phyloP scores from a whole-genome alignment of 2,888 invertebrate species.

The Anarsia innoxiella region DNA sequence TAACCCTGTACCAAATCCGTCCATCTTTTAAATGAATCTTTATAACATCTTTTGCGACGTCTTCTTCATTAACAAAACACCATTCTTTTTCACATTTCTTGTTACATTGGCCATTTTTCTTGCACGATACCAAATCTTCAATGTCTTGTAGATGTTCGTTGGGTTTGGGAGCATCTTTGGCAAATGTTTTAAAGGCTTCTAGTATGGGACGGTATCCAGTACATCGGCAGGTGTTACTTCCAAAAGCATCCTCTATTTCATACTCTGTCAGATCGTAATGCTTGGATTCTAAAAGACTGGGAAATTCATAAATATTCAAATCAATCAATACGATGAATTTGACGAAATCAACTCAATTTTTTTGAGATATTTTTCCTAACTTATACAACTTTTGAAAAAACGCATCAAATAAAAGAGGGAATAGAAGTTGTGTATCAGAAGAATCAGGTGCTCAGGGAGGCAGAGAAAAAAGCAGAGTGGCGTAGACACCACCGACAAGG shows the following conservation, averaged over 20 bases:
- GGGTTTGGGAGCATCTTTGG: conserved; percentile 49
- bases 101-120: conserved; percentile 21
- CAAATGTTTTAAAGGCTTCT: conserved; percentile 78
- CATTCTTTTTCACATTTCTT: conserved; percentile 30
- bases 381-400: background rate
- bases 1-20: conserved; percentile 70
- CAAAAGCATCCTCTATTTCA: conserved; percentile 80
- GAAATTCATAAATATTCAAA: too few species aligned
- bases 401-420: too few species aligned
- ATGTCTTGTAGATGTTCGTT: conserved; percentile 27
- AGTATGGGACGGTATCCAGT: conserved; percentile 80
- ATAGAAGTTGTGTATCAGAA: too few species aligned
- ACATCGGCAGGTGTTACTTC: conserved; percentile 84
- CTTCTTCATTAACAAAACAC: conserved; percentile 27
- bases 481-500: too few species aligned
- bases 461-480: too few species aligned
- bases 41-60: conserved; percentile 28
- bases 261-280: conserved; percentile 67
- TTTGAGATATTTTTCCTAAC: too few species aligned
- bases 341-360: too few species aligned
- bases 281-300: conserved; percentile 7
- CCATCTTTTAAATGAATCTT: conserved; percentile 47
- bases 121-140: conserved; percentile 34
- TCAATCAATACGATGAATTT: too few species aligned
- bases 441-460: too few species aligned